Conservation (phyloP, 2,113 vertebrate genomes). For the Tor tambroides region DNA sequence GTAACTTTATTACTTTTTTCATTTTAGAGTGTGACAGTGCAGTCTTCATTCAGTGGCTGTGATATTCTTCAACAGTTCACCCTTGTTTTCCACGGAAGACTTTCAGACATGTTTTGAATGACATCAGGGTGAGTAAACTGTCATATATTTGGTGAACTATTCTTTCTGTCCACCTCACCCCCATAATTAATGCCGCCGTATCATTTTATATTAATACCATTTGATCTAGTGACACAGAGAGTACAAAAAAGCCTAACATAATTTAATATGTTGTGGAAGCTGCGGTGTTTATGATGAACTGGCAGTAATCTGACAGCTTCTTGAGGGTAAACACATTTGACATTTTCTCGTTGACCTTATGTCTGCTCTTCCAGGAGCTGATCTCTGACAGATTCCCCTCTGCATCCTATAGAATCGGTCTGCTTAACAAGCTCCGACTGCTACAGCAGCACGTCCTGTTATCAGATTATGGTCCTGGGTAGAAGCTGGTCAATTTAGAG, state of each 20-base stretch:
- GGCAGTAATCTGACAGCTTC: conserved; percentile 48
- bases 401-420: not conserved
- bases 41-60: too few species aligned
- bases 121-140: too few species aligned
- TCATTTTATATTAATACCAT: too few species aligned
- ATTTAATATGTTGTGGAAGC: conserved; percentile 58
- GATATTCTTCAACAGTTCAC: too few species aligned
- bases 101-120: too few species aligned
- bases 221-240: too few species aligned
- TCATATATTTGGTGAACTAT: too few species aligned
- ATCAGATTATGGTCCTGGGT: not conserved
- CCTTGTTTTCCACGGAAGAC: too few species aligned
- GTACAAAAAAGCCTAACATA: conserved; percentile 36
- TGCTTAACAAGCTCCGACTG: not conserved
- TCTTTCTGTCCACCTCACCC: too few species aligned
- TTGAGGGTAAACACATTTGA: conserved; percentile 71
- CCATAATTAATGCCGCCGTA: too few species aligned
- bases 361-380: conserved; percentile 40
- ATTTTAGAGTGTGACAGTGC: too few species aligned
- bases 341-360: conserved; percentile 74
- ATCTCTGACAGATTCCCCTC: conserved; percentile 59
- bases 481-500: not conserved
- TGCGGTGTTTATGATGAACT: conserved; percentile 69
- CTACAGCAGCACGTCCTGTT: not conserved
- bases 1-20: too few species aligned